phyloP scores from a whole-genome alignment of 37 sponge, comb jelly and placozoan genomes.

The Ianthella basta region DNA sequence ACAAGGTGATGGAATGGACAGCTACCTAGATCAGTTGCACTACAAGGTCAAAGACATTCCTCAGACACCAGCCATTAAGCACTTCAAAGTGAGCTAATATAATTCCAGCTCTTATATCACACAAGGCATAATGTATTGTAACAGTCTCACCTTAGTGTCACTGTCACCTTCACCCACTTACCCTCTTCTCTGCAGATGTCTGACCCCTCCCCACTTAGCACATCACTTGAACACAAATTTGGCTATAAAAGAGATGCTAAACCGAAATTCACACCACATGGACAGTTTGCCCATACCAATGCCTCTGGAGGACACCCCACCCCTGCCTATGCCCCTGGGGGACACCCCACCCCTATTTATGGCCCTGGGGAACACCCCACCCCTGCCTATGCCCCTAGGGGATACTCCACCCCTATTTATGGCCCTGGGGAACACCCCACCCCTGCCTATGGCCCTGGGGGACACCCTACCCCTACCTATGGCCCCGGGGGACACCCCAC shows the following conservation, averaged over 20 bases:
- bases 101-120: background rate
- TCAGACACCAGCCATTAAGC: conserved; percentile 62
- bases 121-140: background rate
- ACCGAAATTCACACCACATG: no score
- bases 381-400: background rate
- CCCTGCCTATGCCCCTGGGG: background rate
- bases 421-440: no score
- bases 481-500: background rate
- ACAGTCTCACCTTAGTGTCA: background rate
- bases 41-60: conserved; percentile 39
- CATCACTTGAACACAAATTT: background rate
- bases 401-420: background rate
- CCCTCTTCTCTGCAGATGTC: background rate
- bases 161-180: background rate
- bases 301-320: no score
- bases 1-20: conserved; percentile 24
- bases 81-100: conserved; percentile 50
- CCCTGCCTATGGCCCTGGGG: background rate
- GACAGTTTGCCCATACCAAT: no score
- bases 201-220: background rate
- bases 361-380: no score
- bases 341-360: background rate
- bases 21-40: conserved; percentile 60
- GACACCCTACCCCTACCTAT: background rate
- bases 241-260: background rate